Evolutionary conservation across 1,140 invertebrate species (phyloP).

Genomic region (Drosophila kikkawai): DNA sequence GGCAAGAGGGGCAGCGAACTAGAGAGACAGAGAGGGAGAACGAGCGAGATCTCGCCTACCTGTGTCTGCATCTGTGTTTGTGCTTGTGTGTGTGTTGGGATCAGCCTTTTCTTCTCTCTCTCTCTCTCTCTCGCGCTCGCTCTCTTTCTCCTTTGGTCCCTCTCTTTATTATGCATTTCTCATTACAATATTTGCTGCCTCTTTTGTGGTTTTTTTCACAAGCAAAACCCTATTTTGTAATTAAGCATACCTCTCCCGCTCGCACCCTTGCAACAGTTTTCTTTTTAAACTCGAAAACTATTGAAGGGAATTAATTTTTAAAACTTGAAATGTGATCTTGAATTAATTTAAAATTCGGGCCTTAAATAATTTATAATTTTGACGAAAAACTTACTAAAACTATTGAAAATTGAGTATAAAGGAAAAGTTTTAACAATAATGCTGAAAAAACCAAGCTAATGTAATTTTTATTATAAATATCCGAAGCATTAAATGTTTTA

Average conservation of each 20-base stretch:
- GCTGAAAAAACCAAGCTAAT: too few species aligned
- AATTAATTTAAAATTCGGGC: too few species aligned
- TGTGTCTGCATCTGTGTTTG: slow-evolving; percentile 6
- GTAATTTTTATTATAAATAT: neutral
- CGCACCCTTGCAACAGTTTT: neutral
- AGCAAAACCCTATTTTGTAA: slow-evolving; percentile 21
- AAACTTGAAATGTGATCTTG: too few species aligned
- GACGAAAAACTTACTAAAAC: neutral
- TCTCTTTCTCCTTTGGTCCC: slow-evolving; percentile 1
- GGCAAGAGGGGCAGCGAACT: neutral
- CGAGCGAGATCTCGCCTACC: slow-evolving; percentile 12
- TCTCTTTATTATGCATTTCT: slow-evolving; percentile 33
- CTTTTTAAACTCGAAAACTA: neutral
- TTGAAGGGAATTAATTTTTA: neutral
- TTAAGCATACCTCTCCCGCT: slow-evolving; percentile 1
- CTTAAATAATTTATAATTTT: too few species aligned
- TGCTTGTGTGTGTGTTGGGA: slow-evolving; percentile 26
- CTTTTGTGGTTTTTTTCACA: slow-evolving; percentile 30
- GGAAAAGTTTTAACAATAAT: neutral
- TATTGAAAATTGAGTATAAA: neutral
- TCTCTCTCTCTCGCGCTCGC: slow-evolving; percentile 1
- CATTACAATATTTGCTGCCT: slow-evolving; percentile 22
- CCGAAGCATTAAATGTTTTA: neutral
- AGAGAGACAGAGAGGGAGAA: neutral
- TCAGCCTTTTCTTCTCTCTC: slow-evolving; percentile 16